A percentile compares a stretch with the other conserved stretches of the same genome.
Evolutionary conservation across 2,113 vertebrate species (phyloP).

Genomic region (Ictalurus furcatus): DNA sequence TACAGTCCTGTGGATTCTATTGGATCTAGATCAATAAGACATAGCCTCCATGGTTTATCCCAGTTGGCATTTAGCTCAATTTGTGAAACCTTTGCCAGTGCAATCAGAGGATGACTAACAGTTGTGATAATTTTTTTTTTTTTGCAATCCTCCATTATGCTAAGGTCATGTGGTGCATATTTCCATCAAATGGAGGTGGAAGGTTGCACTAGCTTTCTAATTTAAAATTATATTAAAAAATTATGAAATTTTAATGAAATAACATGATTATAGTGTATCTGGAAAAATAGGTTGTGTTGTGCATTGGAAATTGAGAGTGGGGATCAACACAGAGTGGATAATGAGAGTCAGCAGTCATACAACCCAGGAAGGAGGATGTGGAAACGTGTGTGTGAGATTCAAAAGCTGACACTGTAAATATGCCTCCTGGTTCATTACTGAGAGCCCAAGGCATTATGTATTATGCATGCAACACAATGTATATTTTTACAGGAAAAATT

Average conservation of each 20-base stretch:
- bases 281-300: neutral
- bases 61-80: constrained; percentile 22
- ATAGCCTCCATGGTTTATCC: constrained; percentile 17
- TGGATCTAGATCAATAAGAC: constrained; percentile 34
- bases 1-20: constrained; percentile 16
- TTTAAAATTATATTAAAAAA: constrained; percentile 5
- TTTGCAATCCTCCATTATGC: constrained; percentile 36
- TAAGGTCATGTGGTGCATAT: constrained; percentile 25
- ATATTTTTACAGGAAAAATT: neutral
- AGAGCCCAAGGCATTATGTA: constrained; percentile 7
- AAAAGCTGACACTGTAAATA: constrained; percentile 16
- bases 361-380: neutral
- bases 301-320: neutral
- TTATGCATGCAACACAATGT: neutral
- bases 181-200: neutral
- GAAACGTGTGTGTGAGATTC: constrained; percentile 1
- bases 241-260: constrained; percentile 18
- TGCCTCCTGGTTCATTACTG: neutral
- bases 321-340: constrained; percentile 23
- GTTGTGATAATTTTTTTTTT: constrained; percentile 2
- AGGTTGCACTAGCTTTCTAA: neutral
- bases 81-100: constrained; percentile 25
- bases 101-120: constrained; percentile 36
- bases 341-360: constrained; percentile 11
- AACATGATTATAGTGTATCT: neutral